Conservation (phyloP, 2,888 invertebrate species). For the Lasioglossum lativentre region DNA sequence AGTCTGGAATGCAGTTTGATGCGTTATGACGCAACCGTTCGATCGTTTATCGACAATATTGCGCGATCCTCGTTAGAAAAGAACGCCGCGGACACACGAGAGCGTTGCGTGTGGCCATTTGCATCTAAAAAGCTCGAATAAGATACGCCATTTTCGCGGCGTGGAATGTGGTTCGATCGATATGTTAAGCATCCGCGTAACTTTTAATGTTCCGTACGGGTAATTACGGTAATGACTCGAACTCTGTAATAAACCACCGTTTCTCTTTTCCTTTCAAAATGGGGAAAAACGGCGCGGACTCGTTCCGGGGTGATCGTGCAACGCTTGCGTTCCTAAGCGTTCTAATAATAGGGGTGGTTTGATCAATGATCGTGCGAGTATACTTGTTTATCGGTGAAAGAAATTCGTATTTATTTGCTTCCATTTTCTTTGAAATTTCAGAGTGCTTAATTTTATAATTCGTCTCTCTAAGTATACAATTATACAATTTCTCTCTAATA, state of each 20-base stretch:
- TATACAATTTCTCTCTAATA: neutral
- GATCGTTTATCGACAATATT: slow-evolving; percentile 26
- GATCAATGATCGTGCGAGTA: neutral
- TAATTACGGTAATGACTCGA: slow-evolving; percentile 6
- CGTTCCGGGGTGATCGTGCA: neutral
- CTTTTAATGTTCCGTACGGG: neutral
- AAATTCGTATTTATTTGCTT: neutral
- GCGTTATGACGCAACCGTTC: slow-evolving; percentile 43
- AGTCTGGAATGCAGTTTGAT: slow-evolving; percentile 14
- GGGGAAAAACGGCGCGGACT: neutral
- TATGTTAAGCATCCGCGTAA: neutral
- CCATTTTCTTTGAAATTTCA: neutral
- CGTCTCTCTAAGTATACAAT: neutral
- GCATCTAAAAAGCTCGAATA: neutral
- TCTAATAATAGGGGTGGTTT: neutral
- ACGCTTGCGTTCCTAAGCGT: neutral
- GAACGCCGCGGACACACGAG: neutral
- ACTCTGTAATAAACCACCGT: neutral
- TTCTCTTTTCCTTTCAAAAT: neutral
- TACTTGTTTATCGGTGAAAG: neutral
- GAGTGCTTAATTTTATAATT: neutral
- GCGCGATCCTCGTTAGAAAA: neutral
- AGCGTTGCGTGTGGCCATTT: slow-evolving; percentile 15
- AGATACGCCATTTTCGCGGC: neutral
- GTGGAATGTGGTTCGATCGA: neutral